Evolutionary conservation across 2,113 vertebrate genomes (phyloP).

Genomic region (Lophius piscatorius): DNA sequence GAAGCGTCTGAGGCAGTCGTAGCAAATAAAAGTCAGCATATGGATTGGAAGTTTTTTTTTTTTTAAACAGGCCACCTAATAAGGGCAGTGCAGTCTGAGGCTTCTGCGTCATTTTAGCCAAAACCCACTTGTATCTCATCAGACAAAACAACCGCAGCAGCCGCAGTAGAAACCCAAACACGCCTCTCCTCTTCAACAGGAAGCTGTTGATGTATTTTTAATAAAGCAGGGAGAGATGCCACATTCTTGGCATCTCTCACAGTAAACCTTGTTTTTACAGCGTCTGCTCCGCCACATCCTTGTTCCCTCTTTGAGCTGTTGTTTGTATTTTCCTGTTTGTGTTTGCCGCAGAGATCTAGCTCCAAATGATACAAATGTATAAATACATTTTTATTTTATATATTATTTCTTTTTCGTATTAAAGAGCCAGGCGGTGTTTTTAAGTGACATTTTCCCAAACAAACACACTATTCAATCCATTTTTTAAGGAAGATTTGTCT

Average conservation of each 20-base stretch:
- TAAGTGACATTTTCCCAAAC: too few relatives aligned
- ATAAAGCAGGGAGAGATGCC: slow-evolving; percentile 12
- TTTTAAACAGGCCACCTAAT: slow-evolving; percentile 3
- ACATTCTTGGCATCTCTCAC: not conserved
- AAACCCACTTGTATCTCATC: not conserved
- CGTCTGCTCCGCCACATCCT: too few relatives aligned
- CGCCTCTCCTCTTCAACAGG: not conserved
- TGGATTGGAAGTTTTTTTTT: not conserved
- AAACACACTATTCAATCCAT: too few relatives aligned
- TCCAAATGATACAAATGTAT: too few relatives aligned
- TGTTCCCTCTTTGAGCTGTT: too few relatives aligned
- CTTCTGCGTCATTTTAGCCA: not conserved
- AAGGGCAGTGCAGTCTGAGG: not conserved
- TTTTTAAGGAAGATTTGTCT: too few relatives aligned
- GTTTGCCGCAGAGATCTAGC: too few relatives aligned
- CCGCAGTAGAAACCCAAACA: not conserved
- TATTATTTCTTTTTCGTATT: too few relatives aligned
- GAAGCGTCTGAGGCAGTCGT: slow-evolving; percentile 16
- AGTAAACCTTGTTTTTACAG: not conserved
- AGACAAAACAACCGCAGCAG: not conserved
- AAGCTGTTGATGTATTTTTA: slow-evolving; percentile 14
- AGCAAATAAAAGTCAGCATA: not conserved
- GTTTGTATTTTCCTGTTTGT: too few relatives aligned
- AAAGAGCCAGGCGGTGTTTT: too few relatives aligned
- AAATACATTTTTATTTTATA: too few relatives aligned